phyloP scores from a whole-genome alignment of 2,113 vertebrate species.

The Anolis sagrei region DNA sequence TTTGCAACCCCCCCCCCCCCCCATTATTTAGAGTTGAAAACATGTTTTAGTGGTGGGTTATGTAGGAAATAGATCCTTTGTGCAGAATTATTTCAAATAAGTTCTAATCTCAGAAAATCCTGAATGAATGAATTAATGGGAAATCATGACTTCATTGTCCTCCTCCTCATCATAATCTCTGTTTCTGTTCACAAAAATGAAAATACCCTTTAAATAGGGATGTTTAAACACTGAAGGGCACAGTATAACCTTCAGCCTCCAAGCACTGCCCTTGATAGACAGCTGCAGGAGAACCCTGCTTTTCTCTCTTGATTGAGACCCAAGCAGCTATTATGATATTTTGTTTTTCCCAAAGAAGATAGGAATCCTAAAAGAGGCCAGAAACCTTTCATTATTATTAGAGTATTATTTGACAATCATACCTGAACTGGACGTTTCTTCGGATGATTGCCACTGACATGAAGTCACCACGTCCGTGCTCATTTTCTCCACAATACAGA shows the following conservation, averaged over 20 bases:
- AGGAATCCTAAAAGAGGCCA: not conserved
- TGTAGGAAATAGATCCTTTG: no score
- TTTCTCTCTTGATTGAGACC: no score
- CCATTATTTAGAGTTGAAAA: no score
- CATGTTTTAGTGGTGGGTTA: no score
- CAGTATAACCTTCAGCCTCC: not conserved
- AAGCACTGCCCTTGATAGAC: not conserved
- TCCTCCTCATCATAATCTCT: no score
- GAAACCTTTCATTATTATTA: not conserved
- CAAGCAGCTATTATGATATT: not conserved
- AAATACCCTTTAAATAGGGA: not conserved
- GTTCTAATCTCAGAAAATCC: no score
- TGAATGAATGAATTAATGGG: no score
- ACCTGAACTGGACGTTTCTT: constrained; percentile 92
- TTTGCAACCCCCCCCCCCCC: no score
- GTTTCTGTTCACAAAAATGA: not conserved
- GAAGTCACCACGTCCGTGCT: constrained; percentile 90
- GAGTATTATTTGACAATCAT: constrained; percentile 5
- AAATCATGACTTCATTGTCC: no score
- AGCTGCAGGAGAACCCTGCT: no score
- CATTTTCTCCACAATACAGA: constrained; percentile 94
- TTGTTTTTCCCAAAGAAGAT: not conserved
- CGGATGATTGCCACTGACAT: constrained; percentile 87
- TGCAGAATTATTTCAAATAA: no score
- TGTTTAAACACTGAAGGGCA: not conserved